These are phyloP conservation scores for Drosophila ananassae DNA, from an alignment of 1,140 invertebrate genomes.

Conservation along the genomic window DNA sequence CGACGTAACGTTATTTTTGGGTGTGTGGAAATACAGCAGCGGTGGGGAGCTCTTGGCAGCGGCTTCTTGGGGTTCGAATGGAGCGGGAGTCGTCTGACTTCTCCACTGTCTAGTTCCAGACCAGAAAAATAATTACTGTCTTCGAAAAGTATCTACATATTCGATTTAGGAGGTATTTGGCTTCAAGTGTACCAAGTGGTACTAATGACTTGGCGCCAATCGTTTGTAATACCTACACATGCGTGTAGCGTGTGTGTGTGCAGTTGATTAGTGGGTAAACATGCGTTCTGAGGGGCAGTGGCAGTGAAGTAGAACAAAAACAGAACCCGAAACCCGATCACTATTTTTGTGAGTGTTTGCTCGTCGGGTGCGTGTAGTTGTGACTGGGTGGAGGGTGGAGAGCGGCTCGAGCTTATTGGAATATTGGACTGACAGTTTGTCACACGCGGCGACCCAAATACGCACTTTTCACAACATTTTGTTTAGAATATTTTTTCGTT, in stretches of 20 bases:
- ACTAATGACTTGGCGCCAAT: background rate
- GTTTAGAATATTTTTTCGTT: slow-evolving; percentile 29
- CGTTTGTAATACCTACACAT: slow-evolving; percentile 1
- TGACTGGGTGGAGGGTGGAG: slow-evolving; percentile 7
- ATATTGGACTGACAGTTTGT: slow-evolving; percentile 56
- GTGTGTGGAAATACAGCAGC: background rate
- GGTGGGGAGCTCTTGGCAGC: background rate
- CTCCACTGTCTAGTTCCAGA: background rate
- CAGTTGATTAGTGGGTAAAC: slow-evolving; percentile 24
- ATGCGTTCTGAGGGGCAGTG: slow-evolving; percentile 21
- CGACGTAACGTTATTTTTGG: background rate
- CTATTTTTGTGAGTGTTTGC: slow-evolving; percentile 20
- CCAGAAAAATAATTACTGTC: background rate
- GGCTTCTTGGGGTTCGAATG: background rate
- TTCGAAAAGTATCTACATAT: too few relatives aligned
- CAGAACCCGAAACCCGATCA: slow-evolving; percentile 45
- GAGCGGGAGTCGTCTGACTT: too few relatives aligned
- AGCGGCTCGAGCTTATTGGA: slow-evolving; percentile 28
- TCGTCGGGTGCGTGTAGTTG: slow-evolving; percentile 12
- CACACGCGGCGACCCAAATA: slow-evolving; percentile 72
- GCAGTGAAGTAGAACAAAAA: slow-evolving; percentile 69
- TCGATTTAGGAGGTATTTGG: too few relatives aligned
- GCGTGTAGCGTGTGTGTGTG: slow-evolving; percentile 16
- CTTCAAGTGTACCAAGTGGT: too few relatives aligned
- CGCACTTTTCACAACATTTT: slow-evolving; percentile 36